Conservation (phyloP, 2,113 vertebrate genomes). For the Indri indri region DNA sequence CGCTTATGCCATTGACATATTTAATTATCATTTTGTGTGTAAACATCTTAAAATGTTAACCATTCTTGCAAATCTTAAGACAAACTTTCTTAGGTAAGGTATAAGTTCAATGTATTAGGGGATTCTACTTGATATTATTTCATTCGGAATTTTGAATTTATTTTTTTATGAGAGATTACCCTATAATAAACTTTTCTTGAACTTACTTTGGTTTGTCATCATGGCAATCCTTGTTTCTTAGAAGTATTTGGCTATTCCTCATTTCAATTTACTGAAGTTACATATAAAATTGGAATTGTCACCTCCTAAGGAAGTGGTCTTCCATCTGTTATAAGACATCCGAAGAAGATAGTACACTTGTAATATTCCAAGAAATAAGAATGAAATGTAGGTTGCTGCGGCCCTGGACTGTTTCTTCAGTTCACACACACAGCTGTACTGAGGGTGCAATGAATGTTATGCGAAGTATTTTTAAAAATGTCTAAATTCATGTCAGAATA, state of each 20-base stretch:
- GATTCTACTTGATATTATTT: not conserved
- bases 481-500: not conserved
- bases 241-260: not conserved
- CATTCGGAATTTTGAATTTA: not conserved
- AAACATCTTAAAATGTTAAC: not conserved
- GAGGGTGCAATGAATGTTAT: not conserved
- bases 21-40: not conserved
- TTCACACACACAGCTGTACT: not conserved
- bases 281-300: not conserved
- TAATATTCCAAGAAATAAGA: not conserved
- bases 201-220: not conserved
- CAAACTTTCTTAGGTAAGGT: not conserved
- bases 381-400: not conserved
- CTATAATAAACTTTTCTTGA: not conserved
- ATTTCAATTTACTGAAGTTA: not conserved
- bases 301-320: not conserved
- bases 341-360: not conserved
- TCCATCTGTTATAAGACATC: not conserved
- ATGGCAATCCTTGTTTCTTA: not conserved
- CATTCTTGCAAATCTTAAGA: not conserved
- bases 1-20: not conserved
- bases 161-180: not conserved
- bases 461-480: not conserved
- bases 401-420: not conserved
- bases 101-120: not conserved